Percentiles rank a stretch among this genome's conserved stretches.
Conservation (phyloP, 1,140 invertebrate genomes). For the Apis cerana region DNA sequence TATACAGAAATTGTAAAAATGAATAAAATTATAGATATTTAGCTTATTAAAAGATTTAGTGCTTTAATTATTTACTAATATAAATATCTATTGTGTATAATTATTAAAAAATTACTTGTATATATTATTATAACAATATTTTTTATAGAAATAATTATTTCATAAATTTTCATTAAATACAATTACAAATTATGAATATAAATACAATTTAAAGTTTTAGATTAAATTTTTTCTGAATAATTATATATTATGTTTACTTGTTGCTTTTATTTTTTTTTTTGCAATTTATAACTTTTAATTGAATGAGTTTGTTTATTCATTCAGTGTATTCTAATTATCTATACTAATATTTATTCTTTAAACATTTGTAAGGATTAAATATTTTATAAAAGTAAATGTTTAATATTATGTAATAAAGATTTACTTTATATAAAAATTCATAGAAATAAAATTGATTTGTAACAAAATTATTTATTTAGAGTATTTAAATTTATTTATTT, state of each 20-base stretch:
- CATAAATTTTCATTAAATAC: neutral
- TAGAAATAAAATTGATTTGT: neutral
- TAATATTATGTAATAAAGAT: neutral
- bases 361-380: no score
- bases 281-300: neutral
- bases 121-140: neutral
- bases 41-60: neutral
- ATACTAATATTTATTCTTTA: neutral
- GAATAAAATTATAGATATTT: neutral
- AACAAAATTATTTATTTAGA: neutral
- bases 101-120: neutral
- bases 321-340: neutral
- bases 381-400: neutral
- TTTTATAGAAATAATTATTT: neutral
- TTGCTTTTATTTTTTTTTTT: neutral
- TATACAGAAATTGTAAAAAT: neutral
- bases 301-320: neutral
- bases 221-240: neutral
- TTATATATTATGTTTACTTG: neutral
- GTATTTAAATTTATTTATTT: neutral
- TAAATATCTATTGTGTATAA: neutral
- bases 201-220: neutral
- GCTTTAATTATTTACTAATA: neutral
- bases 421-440: neutral
- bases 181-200: neutral